Conservation (phyloP, 2,113 vertebrate species). For the Myrmecobius fasciatus region DNA sequence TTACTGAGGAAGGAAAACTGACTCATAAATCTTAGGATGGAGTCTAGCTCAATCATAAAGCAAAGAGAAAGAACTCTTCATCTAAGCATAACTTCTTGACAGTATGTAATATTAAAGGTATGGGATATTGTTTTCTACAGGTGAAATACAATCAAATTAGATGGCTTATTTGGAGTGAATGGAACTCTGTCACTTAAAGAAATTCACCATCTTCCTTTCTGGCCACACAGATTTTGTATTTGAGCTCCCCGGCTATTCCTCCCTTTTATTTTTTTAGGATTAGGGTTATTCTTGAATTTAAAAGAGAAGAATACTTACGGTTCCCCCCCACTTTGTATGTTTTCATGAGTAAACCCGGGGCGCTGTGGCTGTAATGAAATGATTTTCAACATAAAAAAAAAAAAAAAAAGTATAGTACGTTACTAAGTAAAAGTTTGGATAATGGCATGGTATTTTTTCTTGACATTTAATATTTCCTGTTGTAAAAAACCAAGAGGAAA, state of each 20-base stretch:
- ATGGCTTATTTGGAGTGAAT: neutral
- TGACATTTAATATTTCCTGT: conserved; percentile 72
- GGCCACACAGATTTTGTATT: neutral
- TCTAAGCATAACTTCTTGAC: neutral
- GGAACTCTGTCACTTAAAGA: neutral
- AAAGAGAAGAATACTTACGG: conserved; percentile 93
- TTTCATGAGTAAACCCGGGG: conserved; percentile 91
- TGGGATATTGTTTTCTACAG: neutral
- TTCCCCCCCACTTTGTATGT: conserved; percentile 93
- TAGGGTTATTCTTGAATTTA: conserved; percentile 71
- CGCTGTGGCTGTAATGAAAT: conserved; percentile 90
- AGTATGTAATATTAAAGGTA: neutral
- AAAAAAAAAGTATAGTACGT: conserved; percentile 77
- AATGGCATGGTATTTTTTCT: conserved; percentile 72
- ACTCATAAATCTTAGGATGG: neutral
- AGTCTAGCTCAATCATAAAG: neutral
- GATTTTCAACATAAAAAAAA: conserved; percentile 84
- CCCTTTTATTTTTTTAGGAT: conserved; percentile 2
- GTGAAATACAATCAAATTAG: neutral
- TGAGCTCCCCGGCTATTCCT: neutral
- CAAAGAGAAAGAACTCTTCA: neutral
- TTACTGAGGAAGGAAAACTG: neutral
- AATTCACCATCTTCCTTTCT: neutral
- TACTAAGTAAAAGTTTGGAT: conserved; percentile 67
- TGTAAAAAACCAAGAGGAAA: conserved; percentile 74